Conservation (phyloP, 2,888 invertebrate species). For the Nymphalis c-album region DNA sequence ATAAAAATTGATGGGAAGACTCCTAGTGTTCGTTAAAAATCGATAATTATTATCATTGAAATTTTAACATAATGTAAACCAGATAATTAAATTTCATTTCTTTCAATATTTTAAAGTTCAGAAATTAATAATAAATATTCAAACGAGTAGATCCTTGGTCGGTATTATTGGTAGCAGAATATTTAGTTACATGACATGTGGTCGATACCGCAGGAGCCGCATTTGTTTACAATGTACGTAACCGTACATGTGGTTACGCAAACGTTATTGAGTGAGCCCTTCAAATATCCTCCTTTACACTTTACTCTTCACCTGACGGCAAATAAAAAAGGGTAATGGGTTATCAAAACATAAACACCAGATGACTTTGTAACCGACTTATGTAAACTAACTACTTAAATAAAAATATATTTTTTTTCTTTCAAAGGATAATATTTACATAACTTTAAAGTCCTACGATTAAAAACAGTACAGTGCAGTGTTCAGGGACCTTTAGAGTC, state of each 20-base stretch:
- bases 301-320: conserved; percentile 29
- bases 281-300: conserved; percentile 26
- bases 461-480: too few species aligned
- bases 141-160: neutral
- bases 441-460: too few species aligned
- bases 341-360: conserved; percentile 5
- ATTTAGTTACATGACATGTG: conserved; percentile 29
- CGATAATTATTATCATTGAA: too few species aligned
- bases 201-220: conserved; percentile 35
- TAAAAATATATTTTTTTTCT: too few species aligned
- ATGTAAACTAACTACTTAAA: neutral
- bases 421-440: too few species aligned
- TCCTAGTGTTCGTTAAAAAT: too few species aligned
- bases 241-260: conserved; percentile 33
- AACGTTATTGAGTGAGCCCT: conserved; percentile 32
- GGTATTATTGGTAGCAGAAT: conserved; percentile 13
- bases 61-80: too few species aligned
- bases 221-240: conserved; percentile 31
- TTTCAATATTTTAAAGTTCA: too few species aligned
- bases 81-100: too few species aligned
- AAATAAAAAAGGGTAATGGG: conserved; percentile 14
- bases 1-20: too few species aligned
- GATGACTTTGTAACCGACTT: neutral
- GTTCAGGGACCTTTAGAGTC: too few species aligned
- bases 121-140: neutral